Base-by-base conservation (phyloP, 2,113 vertebrate species). In the Pachyramphus minor region DNA sequence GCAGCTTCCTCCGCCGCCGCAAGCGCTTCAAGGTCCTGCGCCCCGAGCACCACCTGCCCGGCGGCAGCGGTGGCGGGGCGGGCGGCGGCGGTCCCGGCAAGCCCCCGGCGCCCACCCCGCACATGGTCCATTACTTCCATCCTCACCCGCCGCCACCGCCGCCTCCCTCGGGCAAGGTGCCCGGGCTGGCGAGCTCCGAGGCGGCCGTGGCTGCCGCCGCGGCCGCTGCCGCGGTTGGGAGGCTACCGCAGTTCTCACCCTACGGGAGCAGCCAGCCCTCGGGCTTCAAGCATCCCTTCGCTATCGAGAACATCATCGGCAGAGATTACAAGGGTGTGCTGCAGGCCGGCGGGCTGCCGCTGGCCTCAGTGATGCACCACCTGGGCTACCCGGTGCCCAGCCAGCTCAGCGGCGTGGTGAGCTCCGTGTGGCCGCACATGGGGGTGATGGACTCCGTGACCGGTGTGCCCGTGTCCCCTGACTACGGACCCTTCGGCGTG, bases 11-110 rank as follows among this genome's bases (percentile, higher is more conserved):
- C 97, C 97, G 99, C 60, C 99, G 99, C 95, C 99, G 99, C 96
- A 99, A 99, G 96, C 98, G 99, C 84, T 99, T 99, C 98, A 99
- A 99, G 96, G 98, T 99, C 69, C 97, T 98, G 93, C 98, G 99
- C 17, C 97, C 98, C 2, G 98, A 99, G 84, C 99, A 98, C 69
- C 93, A 97, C 92, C 86, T 97, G 78, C 94, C 97, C 35, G 88
- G 96, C 1, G 97, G 95, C 11, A 59, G 37, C 72, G 42, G 91
- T 63, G 33, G 80, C 67, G 84, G 73, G 73, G n/a, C 56, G 7
- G 68, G 77, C 4, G 55, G 64, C 33, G 47, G 93, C 19, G 93
- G 24, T 63, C 89, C 50, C 24, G 81, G 81, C 56, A 9, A 96
- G 93, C 22, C 90, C 55, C 84, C 95, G 33, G 76, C 81, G 44